Evolutionary conservation across 2,888 invertebrate genomes (phyloP), one percentile per base, ranked within the genome.

Genomic region (Leucophora obtusa): DNA sequence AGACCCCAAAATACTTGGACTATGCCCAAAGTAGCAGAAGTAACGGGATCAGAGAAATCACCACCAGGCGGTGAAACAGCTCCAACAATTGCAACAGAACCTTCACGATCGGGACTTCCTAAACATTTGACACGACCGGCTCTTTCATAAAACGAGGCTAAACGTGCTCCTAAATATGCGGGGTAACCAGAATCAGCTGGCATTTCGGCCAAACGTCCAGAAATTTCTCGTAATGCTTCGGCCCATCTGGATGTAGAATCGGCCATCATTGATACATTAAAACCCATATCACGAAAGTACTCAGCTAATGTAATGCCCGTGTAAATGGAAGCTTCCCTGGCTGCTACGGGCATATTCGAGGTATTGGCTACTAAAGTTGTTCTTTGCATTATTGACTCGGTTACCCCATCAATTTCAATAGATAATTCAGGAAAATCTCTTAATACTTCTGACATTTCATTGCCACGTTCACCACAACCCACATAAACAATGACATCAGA

Each of bases 221-320:
- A 99, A 92, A 99, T 99, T 94, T 99, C 99, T 92, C 99, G 94
- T 91, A 99, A 93, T 85, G 99, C 99, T 91, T 99, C 99, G 82
- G 99, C 99, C 99, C 99, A 99, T 92, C 99, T 97, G 14, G 99
- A 99, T 18, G 99, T 99, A 33, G 99, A 99, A 92, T 99, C 99
- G 82, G 99, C 99, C 99, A 99, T 99, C 99, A 99, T 99, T 85
- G 99, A 98, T 56, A 99, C 99, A 91, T 99, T 97, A 94, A 98
- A 98, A 89, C 99, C 99, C 99, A 98, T 98, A 91, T 96, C 96
- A 87, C 96, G 94, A 96, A 98, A 99, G 92, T 99, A 99, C 91
- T 99, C 99, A 24, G 99, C 98, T n/a, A 99, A 92, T 0, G 99
- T 99, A 91, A 99, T 99, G 87, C 98, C 98, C 81, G 99, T 99